phyloP scores from a whole-genome alignment of 2,113 vertebrate species.

The Noctilio leporinus region DNA sequence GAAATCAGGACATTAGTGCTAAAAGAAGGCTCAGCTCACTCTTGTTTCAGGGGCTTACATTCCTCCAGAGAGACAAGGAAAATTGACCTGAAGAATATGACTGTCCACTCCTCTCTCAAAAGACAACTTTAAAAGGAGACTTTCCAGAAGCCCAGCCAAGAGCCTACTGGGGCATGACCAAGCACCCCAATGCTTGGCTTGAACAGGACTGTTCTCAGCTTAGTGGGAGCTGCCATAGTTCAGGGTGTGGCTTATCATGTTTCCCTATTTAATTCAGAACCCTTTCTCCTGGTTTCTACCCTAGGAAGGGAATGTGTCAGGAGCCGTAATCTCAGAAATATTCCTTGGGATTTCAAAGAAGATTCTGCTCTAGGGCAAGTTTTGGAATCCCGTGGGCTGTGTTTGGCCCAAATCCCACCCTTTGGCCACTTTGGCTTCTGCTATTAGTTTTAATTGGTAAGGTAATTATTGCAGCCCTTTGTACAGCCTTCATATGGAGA shows the following conservation, averaged over 20 bases:
- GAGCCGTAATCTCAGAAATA: background rate
- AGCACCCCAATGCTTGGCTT: background rate
- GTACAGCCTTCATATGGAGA: background rate
- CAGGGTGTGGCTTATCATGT: background rate
- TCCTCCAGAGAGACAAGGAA: background rate
- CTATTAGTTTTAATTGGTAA: background rate
- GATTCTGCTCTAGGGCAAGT: background rate
- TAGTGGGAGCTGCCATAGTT: background rate
- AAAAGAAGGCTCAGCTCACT: background rate
- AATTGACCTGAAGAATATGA: background rate
- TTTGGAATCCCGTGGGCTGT: background rate
- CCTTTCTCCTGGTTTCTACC: background rate
- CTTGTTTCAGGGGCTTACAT: background rate
- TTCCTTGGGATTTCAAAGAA: background rate
- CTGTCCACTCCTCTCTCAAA: background rate
- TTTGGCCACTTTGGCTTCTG: background rate
- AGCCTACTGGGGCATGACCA: background rate
- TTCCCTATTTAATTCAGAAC: background rate
- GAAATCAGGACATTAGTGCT: background rate
- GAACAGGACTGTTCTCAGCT: background rate
- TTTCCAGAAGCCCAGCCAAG: background rate
- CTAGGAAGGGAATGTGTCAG: background rate
- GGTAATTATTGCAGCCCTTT: background rate
- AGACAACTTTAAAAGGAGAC: background rate
- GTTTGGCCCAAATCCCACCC: background rate